Percentiles rank a stretch among this genome's conserved stretches.
Conservation (phyloP, 1,140 invertebrate genomes). For the Drosophila leontia region DNA sequence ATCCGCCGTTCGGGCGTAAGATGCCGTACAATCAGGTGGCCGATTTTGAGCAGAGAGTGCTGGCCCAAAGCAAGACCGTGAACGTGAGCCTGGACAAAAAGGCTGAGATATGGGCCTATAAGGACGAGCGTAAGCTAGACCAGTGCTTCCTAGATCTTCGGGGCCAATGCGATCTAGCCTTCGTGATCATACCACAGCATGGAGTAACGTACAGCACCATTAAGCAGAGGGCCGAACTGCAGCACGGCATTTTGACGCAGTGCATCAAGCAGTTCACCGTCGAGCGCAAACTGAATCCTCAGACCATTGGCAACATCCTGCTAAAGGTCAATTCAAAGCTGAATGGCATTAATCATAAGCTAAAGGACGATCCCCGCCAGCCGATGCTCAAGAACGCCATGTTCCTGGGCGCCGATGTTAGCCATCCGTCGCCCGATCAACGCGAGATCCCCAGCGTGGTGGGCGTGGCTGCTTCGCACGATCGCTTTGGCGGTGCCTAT, state of each 20-base stretch:
- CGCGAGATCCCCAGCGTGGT: slow-evolving; percentile 91
- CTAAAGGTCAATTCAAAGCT: slow-evolving; percentile 94
- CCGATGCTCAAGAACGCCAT: slow-evolving; percentile 85
- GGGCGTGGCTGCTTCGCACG: slow-evolving; percentile 91
- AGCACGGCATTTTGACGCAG: slow-evolving; percentile 92
- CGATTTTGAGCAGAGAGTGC: slow-evolving; percentile 20
- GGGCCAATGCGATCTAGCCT: slow-evolving; percentile 47
- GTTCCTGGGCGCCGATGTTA: slow-evolving; percentile 95
- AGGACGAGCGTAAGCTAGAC: background rate
- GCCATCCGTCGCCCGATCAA: slow-evolving; percentile 92
- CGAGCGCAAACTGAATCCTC: slow-evolving; percentile 39
- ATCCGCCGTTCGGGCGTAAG: background rate
- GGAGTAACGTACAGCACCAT: slow-evolving; percentile 86
- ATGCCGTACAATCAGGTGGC: slow-evolving; percentile 28
- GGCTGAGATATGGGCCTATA: slow-evolving; percentile 42
- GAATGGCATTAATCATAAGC: slow-evolving; percentile 92
- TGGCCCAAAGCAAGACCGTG: background rate
- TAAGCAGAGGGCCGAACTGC: slow-evolving; percentile 91
- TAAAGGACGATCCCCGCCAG: slow-evolving; percentile 75
- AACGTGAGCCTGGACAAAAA: slow-evolving; percentile 34
- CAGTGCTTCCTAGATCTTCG: background rate
- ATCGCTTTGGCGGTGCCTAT: slow-evolving; percentile 88
- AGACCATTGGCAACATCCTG: slow-evolving; percentile 90
- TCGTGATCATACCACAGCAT: slow-evolving; percentile 87
- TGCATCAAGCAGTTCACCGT: slow-evolving; percentile 90